phyloP scores from a whole-genome alignment of 2,113 vertebrate genomes.

The Meriones unguiculatus region DNA sequence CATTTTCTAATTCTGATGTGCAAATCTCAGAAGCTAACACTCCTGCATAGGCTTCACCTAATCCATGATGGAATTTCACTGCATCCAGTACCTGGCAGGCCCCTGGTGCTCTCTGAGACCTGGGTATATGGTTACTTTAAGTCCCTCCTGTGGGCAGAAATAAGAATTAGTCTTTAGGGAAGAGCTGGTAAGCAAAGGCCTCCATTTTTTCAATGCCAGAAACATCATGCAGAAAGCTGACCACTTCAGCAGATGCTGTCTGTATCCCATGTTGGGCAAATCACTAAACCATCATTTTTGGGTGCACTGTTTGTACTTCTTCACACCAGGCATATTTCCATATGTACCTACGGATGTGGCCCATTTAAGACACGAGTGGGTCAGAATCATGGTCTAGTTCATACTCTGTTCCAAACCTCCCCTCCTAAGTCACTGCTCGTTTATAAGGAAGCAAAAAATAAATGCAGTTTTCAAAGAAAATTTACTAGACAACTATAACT shows the following conservation, averaged over 20 bases:
- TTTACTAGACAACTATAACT: not conserved
- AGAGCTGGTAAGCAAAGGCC: not conserved
- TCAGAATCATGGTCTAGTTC: not conserved
- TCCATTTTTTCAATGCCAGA: not conserved
- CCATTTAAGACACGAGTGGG: not conserved
- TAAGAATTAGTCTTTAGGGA: slow-evolving; percentile 1
- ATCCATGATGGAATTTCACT: not conserved
- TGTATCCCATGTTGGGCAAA: slow-evolving; percentile 9
- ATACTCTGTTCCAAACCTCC: slow-evolving; percentile 5
- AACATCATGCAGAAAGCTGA: not conserved
- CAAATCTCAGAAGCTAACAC: not conserved
- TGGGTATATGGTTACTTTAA: not conserved
- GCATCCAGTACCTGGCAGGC: not conserved
- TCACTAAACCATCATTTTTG: not conserved
- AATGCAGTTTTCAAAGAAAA: not conserved
- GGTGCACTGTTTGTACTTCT: not conserved
- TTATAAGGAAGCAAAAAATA: not conserved
- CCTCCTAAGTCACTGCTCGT: not conserved
- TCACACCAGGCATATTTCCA: slow-evolving; percentile 29
- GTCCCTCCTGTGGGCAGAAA: not conserved
- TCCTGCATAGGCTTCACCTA: not conserved
- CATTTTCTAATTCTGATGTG: not conserved
- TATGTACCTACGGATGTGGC: slow-evolving; percentile 28
- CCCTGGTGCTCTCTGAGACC: not conserved
- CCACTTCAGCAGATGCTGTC: not conserved